Base-by-base conservation (phyloP, 2,797 vertebrate genomes). In the Arrhamphus sclerolepis region DNA sequence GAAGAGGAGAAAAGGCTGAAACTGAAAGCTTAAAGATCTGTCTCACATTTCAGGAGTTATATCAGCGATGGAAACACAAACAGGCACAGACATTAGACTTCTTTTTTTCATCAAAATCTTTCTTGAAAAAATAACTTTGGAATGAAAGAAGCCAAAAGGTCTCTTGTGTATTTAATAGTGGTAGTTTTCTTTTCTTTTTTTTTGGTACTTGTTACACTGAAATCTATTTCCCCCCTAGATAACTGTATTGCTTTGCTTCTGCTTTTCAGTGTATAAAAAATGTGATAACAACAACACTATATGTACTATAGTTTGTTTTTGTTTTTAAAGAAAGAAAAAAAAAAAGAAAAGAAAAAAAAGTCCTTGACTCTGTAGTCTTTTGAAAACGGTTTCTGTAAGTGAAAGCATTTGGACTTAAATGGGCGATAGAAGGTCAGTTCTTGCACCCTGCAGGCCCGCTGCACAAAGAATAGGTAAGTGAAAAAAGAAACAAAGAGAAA, bases 11-110 rank as follows among this genome's bases (percentile, higher is more conserved):
- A 69, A 69, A 66, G 22, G 57, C 55, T 56, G 59, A 80, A 74
- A 75, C 68, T 39, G 48, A 70, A 72, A 74, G 59, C 67, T 77
- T 16, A 2, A 42, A 81, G 72, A 77, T 66, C 6, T 2, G 47
- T 75, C 74, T 87, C 76, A 74, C 7, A 72, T 88, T 83, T 87
- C 75, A 17, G 63, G 46, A 75, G 46, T 56, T 53, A 26, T 38
- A 43, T 48, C 24, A 56, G 60, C 28, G 41, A 50, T 19, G 14
- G 56, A 77, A 13, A 56, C 58, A 62, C 26, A 75, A 49, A 40
- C 42, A 16, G 31, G 17, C 40, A 38, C 54, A 50, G 64, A 75
- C 22, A 26, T 20, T 49, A 63, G 43, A 66, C 57, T 57, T 64
- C 34, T 53, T 68, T 61, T 41, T 34, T 1, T 14, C 46, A 22